Evolutionary conservation across 53 echinoderm and acorn worm species (phyloP).

Genomic region (Patiria pectinifera): DNA sequence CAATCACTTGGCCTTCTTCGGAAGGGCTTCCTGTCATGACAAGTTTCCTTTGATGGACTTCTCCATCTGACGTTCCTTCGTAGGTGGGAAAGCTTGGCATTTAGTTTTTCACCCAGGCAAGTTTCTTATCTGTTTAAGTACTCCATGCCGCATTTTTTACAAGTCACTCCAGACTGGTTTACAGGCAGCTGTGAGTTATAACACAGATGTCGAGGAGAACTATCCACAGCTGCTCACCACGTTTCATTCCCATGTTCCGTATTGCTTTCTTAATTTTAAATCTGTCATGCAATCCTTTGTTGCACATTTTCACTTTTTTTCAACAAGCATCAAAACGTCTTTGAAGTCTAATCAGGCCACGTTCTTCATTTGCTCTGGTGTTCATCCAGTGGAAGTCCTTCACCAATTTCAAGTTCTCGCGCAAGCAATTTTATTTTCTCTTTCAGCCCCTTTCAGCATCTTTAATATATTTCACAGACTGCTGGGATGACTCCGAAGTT

Average conservation of each 20-base stretch:
- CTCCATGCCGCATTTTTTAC: not conserved
- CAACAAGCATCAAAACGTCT: no score
- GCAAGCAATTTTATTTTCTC: not conserved
- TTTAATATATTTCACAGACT: not conserved
- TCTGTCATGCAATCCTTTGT: no score
- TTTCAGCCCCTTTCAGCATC: not conserved
- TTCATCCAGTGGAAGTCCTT: not conserved
- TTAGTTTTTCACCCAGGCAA: not conserved
- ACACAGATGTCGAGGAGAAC: no score
- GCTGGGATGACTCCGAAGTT: not conserved
- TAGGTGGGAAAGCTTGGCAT: slow-evolving; percentile 25
- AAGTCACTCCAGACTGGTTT: no score
- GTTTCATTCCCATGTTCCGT: no score
- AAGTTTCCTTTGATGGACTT: not conserved
- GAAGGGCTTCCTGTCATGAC: not conserved
- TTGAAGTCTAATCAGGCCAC: no score
- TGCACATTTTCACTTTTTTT: no score
- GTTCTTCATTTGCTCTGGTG: not conserved
- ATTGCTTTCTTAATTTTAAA: no score
- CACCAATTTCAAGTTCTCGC: not conserved
- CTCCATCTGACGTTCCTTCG: not conserved
- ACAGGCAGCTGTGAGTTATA: no score
- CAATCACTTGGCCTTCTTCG: not conserved
- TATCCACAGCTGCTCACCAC: no score
- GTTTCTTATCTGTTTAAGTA: not conserved